Evolutionary conservation across 2,888 invertebrate species (phyloP).

Genomic region (Orthosia gothica): DNA sequence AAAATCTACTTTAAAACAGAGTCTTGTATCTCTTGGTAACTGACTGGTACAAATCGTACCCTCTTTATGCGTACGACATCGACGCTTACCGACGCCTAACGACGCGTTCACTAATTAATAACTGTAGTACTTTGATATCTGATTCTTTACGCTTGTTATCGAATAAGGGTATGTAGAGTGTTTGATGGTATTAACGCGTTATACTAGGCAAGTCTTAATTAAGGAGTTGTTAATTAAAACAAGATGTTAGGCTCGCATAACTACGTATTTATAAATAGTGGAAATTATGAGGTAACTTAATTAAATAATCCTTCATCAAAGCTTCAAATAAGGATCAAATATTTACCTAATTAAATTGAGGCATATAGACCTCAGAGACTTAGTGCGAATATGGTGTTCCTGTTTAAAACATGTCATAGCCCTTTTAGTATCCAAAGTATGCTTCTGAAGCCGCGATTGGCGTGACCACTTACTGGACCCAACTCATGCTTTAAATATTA

Average conservation of each 20-base stretch:
- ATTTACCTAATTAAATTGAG: no score
- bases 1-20: background rate
- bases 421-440: no score
- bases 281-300: no score
- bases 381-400: no score
- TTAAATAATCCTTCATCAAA: no score
- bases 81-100: slow-evolving; percentile 24
- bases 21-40: background rate
- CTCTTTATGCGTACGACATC: slow-evolving; percentile 13
- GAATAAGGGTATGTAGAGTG: slow-evolving; percentile 11
- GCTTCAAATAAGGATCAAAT: no score
- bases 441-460: no score
- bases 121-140: slow-evolving; percentile 44
- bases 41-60: slow-evolving; percentile 22
- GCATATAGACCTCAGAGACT: no score
- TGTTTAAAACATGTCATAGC: no score
- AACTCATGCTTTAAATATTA: no score
- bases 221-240: background rate
- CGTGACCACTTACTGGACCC: no score
- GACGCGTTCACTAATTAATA: slow-evolving; percentile 53
- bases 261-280: background rate
- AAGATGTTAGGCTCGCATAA: background rate
- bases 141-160: slow-evolving; percentile 28
- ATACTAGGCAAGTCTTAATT: background rate
- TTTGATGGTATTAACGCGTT: background rate